These are phyloP conservation scores for Sesia bembeciformis DNA, from an alignment of 2,888 invertebrate genomes.

Conservation along the genomic window DNA sequence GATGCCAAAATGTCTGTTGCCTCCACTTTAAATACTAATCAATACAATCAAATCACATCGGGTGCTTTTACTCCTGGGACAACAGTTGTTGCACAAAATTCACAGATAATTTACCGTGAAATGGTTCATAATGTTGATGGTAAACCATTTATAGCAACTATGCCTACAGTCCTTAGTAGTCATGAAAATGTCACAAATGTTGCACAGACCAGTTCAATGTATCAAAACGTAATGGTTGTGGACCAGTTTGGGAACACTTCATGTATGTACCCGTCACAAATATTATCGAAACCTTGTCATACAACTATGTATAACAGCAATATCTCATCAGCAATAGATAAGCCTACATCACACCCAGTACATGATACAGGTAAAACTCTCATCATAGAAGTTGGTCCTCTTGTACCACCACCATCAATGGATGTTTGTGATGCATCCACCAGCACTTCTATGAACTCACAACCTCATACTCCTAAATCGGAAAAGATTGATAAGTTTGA, in stretches of 20 bases:
- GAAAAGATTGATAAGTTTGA: slow-evolving; percentile 25
- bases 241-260: slow-evolving; percentile 62
- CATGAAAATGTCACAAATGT: slow-evolving; percentile 52
- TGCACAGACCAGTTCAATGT: slow-evolving; percentile 52
- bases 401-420: slow-evolving; percentile 21
- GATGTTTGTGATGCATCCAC: slow-evolving; percentile 7
- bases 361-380: slow-evolving; percentile 50
- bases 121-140: slow-evolving; percentile 63
- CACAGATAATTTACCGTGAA: slow-evolving; percentile 65
- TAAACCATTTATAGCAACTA: slow-evolving; percentile 52
- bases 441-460: slow-evolving; percentile 13
- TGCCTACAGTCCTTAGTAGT: slow-evolving; percentile 43
- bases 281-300: slow-evolving; percentile 39
- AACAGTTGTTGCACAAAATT: slow-evolving; percentile 62
- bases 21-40: slow-evolving; percentile 29
- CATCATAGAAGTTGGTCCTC: slow-evolving; percentile 59
- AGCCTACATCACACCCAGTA: slow-evolving; percentile 22
- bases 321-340: slow-evolving; percentile 23
- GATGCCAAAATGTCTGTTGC: slow-evolving; percentile 32
- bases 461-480: slow-evolving; percentile 12
- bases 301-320: slow-evolving; percentile 35
- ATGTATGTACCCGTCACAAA: slow-evolving; percentile 56
- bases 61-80: slow-evolving; percentile 49
- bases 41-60: slow-evolving; percentile 42
- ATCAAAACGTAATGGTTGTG: slow-evolving; percentile 66